Evolutionary conservation across 2,797 vertebrate species (phyloP), one percentile per base, ranked within the genome.

Genomic region (Chelon auratus): DNA sequence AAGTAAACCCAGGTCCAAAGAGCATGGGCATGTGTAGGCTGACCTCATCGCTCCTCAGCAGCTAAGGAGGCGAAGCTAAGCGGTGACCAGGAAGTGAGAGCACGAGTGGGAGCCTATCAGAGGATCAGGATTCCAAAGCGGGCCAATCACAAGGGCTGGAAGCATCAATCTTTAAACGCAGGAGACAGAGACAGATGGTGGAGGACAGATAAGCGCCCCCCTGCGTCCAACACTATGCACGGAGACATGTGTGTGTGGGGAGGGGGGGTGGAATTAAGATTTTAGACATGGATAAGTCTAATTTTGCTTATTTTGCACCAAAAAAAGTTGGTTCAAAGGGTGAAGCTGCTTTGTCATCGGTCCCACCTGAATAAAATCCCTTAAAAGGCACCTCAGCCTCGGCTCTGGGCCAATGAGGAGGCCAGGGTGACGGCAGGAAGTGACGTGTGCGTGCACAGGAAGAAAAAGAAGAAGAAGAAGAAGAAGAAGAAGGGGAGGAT

Each of bases 181-280:
- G 40, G 48, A 68, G 77, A 78, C 86, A 70, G 82, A 86, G 81
- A 89, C 91, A 92, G 91, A 91, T 90, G 89, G 91, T 33, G 13
- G 56, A 82, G 83, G 80, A 73, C 62, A 83, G 82, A 85, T 90
- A 85, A 91, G 89, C 84, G 3, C 24, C 24, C 24, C 24, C 18
- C 55, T 63, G 58, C 66, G 76, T 87, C 81, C 62, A 72, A 24
- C 68, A 58, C 55, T 48, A 66, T 79, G 74, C 80, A 72, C 68
- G 72, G 78, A 74, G 71, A 20, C 26, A 17, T 33, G 54, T 77
- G 50, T 30, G 22, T 61, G 61, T 53, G 7, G 39, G 48, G 45
- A 4, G 51, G 10, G n/a, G 22, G 48, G 62, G 4, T 43, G 55
- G 36, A 69, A 65, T 51, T 24, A 6, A 33, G 30, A 33, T 33